Percentiles rank a stretch among this genome's conserved stretches.
Conservation (phyloP, 2,113 vertebrate species). For the Clarias batrachus region DNA sequence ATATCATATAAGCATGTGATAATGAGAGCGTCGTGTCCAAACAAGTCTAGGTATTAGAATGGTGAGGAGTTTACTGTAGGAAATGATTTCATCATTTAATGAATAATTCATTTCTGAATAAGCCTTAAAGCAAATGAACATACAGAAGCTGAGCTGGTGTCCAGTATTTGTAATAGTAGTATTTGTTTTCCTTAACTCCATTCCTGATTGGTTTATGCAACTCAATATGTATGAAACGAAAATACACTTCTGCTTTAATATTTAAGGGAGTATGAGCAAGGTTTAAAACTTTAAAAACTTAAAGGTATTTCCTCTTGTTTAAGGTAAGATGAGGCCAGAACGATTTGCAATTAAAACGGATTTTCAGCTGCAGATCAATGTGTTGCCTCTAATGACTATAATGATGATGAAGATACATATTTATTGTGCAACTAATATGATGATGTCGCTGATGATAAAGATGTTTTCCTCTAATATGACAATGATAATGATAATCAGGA, state of each 20-base stretch:
- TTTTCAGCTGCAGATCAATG: neutral
- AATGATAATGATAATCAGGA: neutral
- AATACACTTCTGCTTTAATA: neutral
- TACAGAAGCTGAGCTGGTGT: neutral
- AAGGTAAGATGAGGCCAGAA: neutral
- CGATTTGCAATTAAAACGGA: neutral
- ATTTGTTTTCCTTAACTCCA: neutral
- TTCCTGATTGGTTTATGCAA: neutral
- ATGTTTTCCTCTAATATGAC: neutral
- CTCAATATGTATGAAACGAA: neutral
- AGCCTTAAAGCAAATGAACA: neutral
- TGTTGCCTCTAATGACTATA: neutral
- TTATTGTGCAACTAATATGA: neutral
- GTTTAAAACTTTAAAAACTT: neutral
- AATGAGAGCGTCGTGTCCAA: neutral
- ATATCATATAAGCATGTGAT: neutral
- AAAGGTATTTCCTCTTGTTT: neutral
- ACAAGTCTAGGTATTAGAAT: neutral
- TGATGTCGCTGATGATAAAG: neutral
- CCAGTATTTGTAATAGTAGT: neutral
- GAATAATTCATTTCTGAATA: neutral
- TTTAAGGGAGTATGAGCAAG: neutral
- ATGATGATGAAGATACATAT: neutral
- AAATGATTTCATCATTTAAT: neutral
- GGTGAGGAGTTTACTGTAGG: neutral